These are phyloP conservation scores for Girardinus metallicus DNA, from an alignment of 2,797 vertebrate genomes.

Conservation along the genomic window DNA sequence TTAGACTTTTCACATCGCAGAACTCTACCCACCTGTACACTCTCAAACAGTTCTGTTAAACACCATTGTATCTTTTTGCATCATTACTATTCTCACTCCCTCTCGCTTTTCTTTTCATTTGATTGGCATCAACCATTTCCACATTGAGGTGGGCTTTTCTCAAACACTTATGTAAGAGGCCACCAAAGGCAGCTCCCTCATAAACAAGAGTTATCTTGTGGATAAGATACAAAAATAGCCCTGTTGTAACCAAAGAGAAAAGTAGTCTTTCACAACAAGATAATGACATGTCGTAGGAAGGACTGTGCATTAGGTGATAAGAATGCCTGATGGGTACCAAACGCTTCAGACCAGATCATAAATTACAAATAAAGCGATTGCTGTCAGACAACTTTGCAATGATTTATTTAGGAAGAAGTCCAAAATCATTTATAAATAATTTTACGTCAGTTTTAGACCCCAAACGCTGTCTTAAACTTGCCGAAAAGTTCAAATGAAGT, in stretches of 20 bases:
- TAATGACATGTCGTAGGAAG: conserved; percentile 9
- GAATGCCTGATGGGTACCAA: neutral
- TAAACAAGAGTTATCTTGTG: conserved; percentile 53
- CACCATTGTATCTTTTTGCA: neutral
- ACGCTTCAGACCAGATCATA: neutral
- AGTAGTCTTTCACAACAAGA: conserved; percentile 28
- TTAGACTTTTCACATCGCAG: too few species aligned
- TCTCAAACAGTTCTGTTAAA: neutral
- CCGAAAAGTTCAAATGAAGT: neutral
- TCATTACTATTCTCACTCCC: neutral
- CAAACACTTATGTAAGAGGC: conserved; percentile 21
- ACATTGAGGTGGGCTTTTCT: neutral
- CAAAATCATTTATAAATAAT: neutral
- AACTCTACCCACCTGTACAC: neutral
- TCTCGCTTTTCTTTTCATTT: neutral
- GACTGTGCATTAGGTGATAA: conserved; percentile 1
- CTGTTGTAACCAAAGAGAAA: conserved; percentile 1
- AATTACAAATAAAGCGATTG: neutral
- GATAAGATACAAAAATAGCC: conserved; percentile 42
- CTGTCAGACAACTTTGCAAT: neutral
- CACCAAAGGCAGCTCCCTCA: conserved; percentile 11
- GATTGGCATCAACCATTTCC: neutral
- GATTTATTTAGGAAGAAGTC: neutral
- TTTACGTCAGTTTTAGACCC: neutral
- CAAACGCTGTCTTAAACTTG: neutral